phyloP scores from a whole-genome alignment of 30 jellyfish, hydroid and myxozoan genomes.

The Cassiopea xamachana region DNA sequence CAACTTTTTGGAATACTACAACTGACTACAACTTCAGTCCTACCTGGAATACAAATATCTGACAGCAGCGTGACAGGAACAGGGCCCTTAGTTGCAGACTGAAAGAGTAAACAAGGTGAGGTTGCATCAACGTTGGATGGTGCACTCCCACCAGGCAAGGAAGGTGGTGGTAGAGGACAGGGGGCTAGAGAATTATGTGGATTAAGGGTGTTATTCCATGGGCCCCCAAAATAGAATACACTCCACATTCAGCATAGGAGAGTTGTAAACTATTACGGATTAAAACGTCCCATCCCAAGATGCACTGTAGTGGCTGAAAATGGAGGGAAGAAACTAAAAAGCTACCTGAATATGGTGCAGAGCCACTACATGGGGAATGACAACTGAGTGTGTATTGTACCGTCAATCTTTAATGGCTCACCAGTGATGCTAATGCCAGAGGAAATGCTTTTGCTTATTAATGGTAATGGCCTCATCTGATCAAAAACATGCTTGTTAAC shows the following conservation, averaged over 20 bases:
- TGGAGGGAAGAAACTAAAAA: slow-evolving; percentile 6
- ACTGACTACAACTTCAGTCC: slow-evolving; percentile 22
- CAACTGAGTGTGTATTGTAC: slow-evolving; percentile 24
- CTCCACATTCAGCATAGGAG: background rate
- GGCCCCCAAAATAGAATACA: background rate
- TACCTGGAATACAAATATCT: slow-evolving; percentile 38
- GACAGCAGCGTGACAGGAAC: slow-evolving; percentile 18
- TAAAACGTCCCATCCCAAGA: slow-evolving; percentile 48
- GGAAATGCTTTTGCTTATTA: background rate
- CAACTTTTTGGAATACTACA: slow-evolving; percentile 20
- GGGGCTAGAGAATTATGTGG: slow-evolving; percentile 4
- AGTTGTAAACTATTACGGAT: slow-evolving; percentile 32
- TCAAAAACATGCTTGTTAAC: slow-evolving; percentile 19
- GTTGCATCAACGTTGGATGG: background rate
- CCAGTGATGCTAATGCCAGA: slow-evolving; percentile 48
- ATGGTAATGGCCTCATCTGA: slow-evolving; percentile 9
- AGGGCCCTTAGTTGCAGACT: slow-evolving; percentile 10
- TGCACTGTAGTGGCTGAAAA: slow-evolving; percentile 40
- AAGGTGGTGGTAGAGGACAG: background rate
- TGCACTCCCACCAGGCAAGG: slow-evolving; percentile 3
- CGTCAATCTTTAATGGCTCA: slow-evolving; percentile 27
- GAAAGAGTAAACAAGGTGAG: slow-evolving; percentile 32
- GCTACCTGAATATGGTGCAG: background rate
- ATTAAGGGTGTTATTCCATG: background rate
- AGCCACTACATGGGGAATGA: slow-evolving; percentile 24